Percentiles rank a stretch among this genome's conserved stretches.
phyloP scores from a whole-genome alignment of 1,140 invertebrate species.

The Caenorhabditis remanei region DNA sequence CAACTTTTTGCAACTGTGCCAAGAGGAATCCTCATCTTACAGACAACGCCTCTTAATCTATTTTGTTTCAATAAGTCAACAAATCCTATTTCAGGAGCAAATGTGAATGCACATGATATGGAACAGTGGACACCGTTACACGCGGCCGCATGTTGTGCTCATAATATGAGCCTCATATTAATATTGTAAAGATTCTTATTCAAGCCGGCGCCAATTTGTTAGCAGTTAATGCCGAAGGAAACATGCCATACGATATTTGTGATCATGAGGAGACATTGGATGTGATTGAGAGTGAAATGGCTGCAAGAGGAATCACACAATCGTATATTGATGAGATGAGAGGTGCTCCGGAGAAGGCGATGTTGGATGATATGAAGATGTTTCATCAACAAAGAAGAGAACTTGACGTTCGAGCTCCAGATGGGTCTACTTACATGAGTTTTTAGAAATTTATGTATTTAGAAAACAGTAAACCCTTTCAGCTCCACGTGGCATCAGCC shows the following conservation, averaged over 20 bases:
- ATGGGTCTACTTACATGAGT: slow-evolving; percentile 92
- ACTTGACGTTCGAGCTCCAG: slow-evolving; percentile 87
- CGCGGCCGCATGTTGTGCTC: slow-evolving; percentile 96
- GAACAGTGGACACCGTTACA: slow-evolving; percentile 99
- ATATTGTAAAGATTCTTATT: slow-evolving; percentile 85
- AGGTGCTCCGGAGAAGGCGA: slow-evolving; percentile 89
- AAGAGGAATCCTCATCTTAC: too few relatives aligned
- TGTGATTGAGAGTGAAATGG: slow-evolving; percentile 98
- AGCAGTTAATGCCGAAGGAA: slow-evolving; percentile 97
- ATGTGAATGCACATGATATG: slow-evolving; percentile 97
- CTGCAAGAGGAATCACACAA: slow-evolving; percentile 85
- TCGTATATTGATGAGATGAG: slow-evolving; percentile 88
- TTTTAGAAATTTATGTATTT: neutral
- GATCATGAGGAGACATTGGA: slow-evolving; percentile 94
- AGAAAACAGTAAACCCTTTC: slow-evolving; percentile 44
- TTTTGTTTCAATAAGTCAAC: too few relatives aligned
- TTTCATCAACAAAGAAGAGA: slow-evolving; percentile 84
- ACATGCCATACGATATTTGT: slow-evolving; percentile 99
- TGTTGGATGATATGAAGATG: slow-evolving; percentile 89
- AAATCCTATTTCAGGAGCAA: slow-evolving; percentile 93
- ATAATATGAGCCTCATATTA: too few relatives aligned
- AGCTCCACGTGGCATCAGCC: slow-evolving; percentile 94
- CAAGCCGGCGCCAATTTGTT: slow-evolving; percentile 92
- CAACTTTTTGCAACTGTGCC: too few relatives aligned
- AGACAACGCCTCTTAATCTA: too few relatives aligned